Percentiles rank a stretch among this genome's conserved stretches.
phyloP scores from a whole-genome alignment of 1,140 invertebrate genomes.

The Carposina sasakii region DNA sequence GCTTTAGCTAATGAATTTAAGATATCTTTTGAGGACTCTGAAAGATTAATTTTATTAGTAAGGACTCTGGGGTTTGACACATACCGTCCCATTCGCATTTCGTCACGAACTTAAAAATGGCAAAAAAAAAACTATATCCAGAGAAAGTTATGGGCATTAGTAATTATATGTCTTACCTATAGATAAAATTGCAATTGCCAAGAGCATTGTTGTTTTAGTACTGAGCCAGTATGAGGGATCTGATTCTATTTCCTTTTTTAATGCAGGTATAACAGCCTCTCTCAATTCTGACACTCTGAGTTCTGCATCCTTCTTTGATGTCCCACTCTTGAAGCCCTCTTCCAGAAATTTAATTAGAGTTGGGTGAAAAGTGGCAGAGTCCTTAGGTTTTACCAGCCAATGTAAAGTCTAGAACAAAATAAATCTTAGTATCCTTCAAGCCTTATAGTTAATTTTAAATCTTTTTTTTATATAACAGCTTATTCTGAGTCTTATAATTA shows the following conservation, averaged over 20 bases:
- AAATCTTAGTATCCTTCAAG: constrained; percentile 4
- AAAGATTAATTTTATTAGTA: not conserved
- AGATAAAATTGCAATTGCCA: constrained; percentile 80
- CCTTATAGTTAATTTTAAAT: too few relatives aligned
- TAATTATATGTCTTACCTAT: constrained; percentile 34
- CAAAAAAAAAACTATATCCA: not conserved
- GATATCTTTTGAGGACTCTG: constrained; percentile 51
- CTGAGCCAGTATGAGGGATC: constrained; percentile 80
- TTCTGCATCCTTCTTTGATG: constrained; percentile 86
- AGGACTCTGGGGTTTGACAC: too few relatives aligned
- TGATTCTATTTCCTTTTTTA: constrained; percentile 77
- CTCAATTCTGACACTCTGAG: constrained; percentile 83
- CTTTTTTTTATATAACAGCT: too few relatives aligned
- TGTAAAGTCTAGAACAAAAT: constrained; percentile 74
- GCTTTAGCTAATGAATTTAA: constrained; percentile 42
- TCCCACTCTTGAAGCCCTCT: constrained; percentile 79
- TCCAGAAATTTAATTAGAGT: constrained; percentile 79
- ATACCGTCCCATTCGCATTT: too few relatives aligned
- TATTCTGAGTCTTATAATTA: too few relatives aligned
- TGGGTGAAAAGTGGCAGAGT: constrained; percentile 84
- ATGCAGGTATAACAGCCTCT: constrained; percentile 75
- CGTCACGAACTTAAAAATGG: too few relatives aligned
- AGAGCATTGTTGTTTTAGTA: constrained; percentile 78
- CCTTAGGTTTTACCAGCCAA: constrained; percentile 88
- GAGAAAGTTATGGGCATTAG: not conserved